phyloP scores from a whole-genome alignment of 2,888 invertebrate species.

The Microdon myrmicae region DNA sequence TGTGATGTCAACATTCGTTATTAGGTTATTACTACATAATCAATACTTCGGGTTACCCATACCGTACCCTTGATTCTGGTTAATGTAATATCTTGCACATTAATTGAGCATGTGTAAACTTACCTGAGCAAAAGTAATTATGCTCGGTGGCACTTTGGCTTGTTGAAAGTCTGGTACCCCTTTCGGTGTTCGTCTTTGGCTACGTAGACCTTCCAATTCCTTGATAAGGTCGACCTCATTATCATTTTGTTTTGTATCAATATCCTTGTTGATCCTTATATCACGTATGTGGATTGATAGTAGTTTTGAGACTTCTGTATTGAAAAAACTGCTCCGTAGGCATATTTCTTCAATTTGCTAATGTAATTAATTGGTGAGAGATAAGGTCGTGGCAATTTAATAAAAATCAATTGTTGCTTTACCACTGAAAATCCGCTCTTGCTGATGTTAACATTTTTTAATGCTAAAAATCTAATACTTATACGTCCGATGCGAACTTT shows the following conservation, averaged over 20 bases:
- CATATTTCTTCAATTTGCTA: slow-evolving; percentile 88
- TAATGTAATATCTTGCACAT: slow-evolving; percentile 1
- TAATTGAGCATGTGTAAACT: slow-evolving; percentile 24
- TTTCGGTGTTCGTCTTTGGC: slow-evolving; percentile 29
- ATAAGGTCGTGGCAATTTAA: neutral
- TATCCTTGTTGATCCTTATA: slow-evolving; percentile 83
- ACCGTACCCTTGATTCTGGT: neutral
- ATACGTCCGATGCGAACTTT: slow-evolving; percentile 84
- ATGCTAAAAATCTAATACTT: slow-evolving; percentile 77
- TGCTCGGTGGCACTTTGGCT: slow-evolving; percentile 80
- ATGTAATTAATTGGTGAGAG: slow-evolving; percentile 52
- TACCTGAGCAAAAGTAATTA: slow-evolving; percentile 87
- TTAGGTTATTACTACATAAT: neutral
- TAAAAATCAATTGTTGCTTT: slow-evolving; percentile 66
- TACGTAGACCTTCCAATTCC: slow-evolving; percentile 25
- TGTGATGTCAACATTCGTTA: neutral
- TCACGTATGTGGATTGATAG: slow-evolving; percentile 84
- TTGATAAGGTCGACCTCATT: slow-evolving; percentile 56
- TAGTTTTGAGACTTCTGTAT: slow-evolving; percentile 86
- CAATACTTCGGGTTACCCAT: too few relatives aligned
- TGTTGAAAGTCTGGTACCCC: slow-evolving; percentile 76
- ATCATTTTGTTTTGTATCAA: slow-evolving; percentile 65
- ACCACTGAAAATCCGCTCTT: slow-evolving; percentile 83
- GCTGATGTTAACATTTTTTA: slow-evolving; percentile 82
- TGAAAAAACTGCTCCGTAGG: slow-evolving; percentile 86